Conservation (phyloP, 2,797 vertebrate genomes). For the Phoxinus dragarum region DNA sequence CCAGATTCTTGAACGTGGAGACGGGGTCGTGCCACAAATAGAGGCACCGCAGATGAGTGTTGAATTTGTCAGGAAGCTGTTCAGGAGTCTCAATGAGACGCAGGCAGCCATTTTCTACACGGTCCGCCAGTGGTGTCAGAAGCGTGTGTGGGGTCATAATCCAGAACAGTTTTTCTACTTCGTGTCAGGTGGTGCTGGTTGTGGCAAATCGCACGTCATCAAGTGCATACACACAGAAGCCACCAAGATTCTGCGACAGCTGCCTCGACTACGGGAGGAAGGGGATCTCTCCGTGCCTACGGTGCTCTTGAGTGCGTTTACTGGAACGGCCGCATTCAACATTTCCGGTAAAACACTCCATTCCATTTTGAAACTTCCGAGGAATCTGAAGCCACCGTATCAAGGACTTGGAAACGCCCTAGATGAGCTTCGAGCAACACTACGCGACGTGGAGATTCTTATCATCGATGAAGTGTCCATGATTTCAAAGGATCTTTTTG, state of each 20-base stretch:
- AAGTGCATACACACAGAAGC: conserved; percentile 49
- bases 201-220: conserved; percentile 50
- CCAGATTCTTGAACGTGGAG: background rate
- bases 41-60: background rate
- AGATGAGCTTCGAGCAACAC: too few relatives aligned
- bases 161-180: conserved; percentile 49
- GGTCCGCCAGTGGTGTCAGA: conserved; percentile 30
- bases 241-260: conserved; percentile 30
- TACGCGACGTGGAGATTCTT: too few relatives aligned
- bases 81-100: conserved; percentile 1
- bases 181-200: conserved; percentile 43
- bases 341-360: conserved; percentile 32
- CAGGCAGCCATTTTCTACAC: conserved; percentile 32
- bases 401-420: too few relatives aligned
- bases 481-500: too few relatives aligned
- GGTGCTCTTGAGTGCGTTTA: conserved; percentile 54
- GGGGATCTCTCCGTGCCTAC: conserved; percentile 23
- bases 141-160: conserved; percentile 10
- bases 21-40: background rate
- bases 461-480: too few relatives aligned
- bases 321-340: conserved; percentile 61
- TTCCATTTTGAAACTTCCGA: background rate
- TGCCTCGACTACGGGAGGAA: conserved; percentile 16
- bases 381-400: too few relatives aligned
- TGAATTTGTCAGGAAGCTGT: background rate